Evolutionary conservation across 2,113 vertebrate genomes (phyloP), one percentile per base, ranked within the genome.

Genomic region (Gymnobelideus leadbeateri): DNA sequence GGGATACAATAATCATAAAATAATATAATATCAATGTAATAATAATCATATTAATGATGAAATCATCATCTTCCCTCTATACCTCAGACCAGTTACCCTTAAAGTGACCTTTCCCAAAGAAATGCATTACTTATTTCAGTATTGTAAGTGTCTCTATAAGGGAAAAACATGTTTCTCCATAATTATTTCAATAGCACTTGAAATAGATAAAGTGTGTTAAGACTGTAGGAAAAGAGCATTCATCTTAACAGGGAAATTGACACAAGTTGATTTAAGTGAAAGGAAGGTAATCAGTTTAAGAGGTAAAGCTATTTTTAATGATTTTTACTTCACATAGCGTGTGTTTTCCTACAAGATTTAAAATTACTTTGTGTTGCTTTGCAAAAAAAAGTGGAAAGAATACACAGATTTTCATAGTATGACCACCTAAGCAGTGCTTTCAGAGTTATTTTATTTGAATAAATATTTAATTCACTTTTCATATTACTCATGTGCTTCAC

Each of bases 391-490:
- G 10, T 7, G 61, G 37, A 43, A 84, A 84, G 68, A 84, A 84
- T 43, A 84, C 68, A 21, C 5, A 6, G 4, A 43, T 94, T 94
- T 97, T 96, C 51, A 54, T 11, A 90, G 25, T 50, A 91, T 43
- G 90, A 94, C 92, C 95, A 92, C 25, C 8, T 47, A 95, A 68
- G n/a, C 55, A 95, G 21, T 5, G 6, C 2, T 91, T 93, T 68
- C 61, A 92, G 91, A 96, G 55, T 91, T 92, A 96, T 93, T 96
- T 95, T 43, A 51, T 50, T 92, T 37, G 46, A 77, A 97, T 96
- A 97, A 97, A 97, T 97, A 93, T 96, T 96, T 96, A 96, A 95
- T 93, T 94, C 23, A 46, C 46, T 46, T 93, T 92, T 92, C 28
- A 92, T 23, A 91, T 91, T 92, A 94, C 93, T 93, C 53, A 92